These are phyloP conservation scores for Helleia helle DNA, from an alignment of 2,888 invertebrate species.

Conservation along the genomic window DNA sequence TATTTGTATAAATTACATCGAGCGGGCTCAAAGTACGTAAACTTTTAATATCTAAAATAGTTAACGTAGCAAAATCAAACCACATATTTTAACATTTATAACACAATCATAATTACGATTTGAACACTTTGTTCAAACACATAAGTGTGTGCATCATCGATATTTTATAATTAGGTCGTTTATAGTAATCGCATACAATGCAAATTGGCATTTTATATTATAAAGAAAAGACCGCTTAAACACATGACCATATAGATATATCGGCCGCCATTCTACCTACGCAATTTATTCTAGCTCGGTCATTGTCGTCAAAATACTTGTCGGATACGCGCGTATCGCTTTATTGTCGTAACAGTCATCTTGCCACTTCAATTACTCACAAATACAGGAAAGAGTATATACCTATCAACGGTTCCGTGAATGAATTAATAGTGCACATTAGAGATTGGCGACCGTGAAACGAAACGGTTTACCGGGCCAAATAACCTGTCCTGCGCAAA, in stretches of 20 bases:
- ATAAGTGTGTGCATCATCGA: conserved; percentile 1
- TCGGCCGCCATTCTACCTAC: conserved; percentile 55
- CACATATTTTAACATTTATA: too few species aligned
- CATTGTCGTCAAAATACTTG: conserved; percentile 41
- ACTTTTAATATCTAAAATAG: too few species aligned
- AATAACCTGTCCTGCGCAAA: conserved; percentile 32
- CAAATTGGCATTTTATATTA: conserved; percentile 47
- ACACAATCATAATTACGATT: too few species aligned
- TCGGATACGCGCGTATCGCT: conserved; percentile 18
- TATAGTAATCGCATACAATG: conserved; percentile 39
- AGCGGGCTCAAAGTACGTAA: too few species aligned
- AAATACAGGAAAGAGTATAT: conserved; percentile 15
- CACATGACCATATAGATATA: conserved; percentile 36
- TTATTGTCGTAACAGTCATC: conserved; percentile 16
- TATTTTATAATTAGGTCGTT: conserved; percentile 6
- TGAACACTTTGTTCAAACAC: too few species aligned
- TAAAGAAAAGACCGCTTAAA: conserved; percentile 40
- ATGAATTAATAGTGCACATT: conserved; percentile 26
- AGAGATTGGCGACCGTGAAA: conserved; percentile 46
- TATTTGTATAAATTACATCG: too few species aligned
- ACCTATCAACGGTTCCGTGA: conserved; percentile 20
- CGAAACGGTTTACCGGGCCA: conserved; percentile 48
- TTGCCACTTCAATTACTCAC: conserved; percentile 14
- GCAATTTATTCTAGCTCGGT: conserved; percentile 41
- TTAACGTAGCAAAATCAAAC: too few species aligned